Conservation (phyloP, 2,888 invertebrate species). For the Synanthedon vespiformis region DNA sequence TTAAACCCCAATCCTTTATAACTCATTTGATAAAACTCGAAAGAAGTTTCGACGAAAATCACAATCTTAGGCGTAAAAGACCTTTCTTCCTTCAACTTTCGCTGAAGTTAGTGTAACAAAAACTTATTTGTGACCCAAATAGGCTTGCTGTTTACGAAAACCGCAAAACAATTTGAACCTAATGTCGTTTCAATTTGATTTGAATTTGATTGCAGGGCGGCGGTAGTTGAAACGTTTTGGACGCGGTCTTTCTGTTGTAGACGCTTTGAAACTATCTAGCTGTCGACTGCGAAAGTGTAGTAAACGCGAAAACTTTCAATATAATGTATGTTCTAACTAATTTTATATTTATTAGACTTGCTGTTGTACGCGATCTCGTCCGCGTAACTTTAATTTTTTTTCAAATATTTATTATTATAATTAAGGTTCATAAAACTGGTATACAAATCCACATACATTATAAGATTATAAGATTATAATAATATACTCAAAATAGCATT, state of each 20-base stretch:
- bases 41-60: conserved; percentile 10
- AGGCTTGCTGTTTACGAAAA: not conserved
- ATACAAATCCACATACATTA: too few species aligned
- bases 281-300: not conserved
- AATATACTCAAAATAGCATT: too few species aligned
- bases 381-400: too few species aligned
- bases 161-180: not conserved
- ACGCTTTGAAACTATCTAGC: not conserved
- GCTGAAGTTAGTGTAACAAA: not conserved
- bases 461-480: too few species aligned
- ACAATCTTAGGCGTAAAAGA: conserved; percentile 10
- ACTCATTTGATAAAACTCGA: conserved; percentile 27
- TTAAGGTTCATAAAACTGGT: too few species aligned
- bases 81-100: conserved; percentile 2
- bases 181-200: not conserved
- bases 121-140: not conserved
- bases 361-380: too few species aligned
- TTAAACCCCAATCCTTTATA: conserved; percentile 6
- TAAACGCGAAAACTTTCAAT: not conserved
- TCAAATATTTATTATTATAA: too few species aligned
- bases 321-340: not conserved
- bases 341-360: not conserved
- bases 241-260: not conserved
- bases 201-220: not conserved
- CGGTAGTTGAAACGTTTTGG: not conserved